These are phyloP conservation scores for Colius striatus DNA, from an alignment of 2,113 vertebrate genomes.

Conservation along the genomic window DNA sequence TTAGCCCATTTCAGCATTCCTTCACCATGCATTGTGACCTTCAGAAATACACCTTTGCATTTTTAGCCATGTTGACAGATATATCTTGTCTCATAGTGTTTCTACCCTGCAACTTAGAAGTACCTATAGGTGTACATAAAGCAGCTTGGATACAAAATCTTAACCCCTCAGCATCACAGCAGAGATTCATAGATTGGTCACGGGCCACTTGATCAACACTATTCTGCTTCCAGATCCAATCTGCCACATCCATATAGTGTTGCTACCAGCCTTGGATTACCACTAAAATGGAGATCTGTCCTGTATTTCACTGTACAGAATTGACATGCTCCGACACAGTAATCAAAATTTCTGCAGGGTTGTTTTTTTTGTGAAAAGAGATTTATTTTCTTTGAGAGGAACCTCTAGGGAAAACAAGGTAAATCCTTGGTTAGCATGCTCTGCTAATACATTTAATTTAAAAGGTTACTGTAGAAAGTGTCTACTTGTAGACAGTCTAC, in stretches of 20 bases:
- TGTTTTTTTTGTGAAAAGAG: background rate
- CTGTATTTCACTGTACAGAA: background rate
- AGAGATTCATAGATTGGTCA: background rate
- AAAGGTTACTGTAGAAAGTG: background rate
- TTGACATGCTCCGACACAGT: accelerated
- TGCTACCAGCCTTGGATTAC: background rate
- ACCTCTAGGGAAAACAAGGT: background rate
- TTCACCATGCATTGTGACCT: background rate
- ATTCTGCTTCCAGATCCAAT: background rate
- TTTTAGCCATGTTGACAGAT: background rate
- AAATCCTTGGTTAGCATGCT: background rate
- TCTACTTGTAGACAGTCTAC: background rate
- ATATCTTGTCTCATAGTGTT: background rate
- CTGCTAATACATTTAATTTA: background rate
- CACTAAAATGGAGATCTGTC: background rate
- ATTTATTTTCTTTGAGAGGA: background rate
- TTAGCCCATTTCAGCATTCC: background rate
- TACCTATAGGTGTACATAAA: background rate
- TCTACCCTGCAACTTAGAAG: background rate
- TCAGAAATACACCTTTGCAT: background rate
- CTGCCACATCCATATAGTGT: background rate
- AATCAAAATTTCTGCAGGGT: background rate
- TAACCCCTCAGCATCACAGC: background rate
- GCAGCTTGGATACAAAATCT: background rate
- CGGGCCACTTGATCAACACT: background rate